Conservation (phyloP, 2,888 invertebrate genomes). For the Coleophora deauratella region DNA sequence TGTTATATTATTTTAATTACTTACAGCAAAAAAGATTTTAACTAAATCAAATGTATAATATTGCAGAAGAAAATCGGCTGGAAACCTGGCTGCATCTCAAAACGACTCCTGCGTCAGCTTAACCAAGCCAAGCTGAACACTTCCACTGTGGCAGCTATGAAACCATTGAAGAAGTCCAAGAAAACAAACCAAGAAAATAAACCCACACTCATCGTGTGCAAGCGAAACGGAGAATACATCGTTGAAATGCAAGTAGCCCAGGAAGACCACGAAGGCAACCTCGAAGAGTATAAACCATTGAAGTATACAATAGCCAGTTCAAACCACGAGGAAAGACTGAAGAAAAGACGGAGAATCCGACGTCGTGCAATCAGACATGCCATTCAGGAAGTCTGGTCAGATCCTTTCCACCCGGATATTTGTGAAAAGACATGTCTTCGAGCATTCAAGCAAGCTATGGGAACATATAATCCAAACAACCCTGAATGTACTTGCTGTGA, state of each 20-base stretch:
- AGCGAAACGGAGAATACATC: constrained; percentile 44
- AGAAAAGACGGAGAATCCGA: constrained; percentile 26
- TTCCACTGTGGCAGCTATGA: constrained; percentile 19
- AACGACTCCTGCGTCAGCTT: constrained; percentile 39
- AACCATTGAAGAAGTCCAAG: constrained; percentile 32
- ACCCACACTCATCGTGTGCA: constrained; percentile 45
- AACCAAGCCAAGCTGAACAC: constrained; percentile 36
- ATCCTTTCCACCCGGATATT: constrained; percentile 38
- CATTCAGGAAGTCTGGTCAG: constrained; percentile 31
- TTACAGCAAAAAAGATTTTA: no score
- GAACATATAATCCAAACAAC: constrained; percentile 27
- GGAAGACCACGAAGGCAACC: constrained; percentile 20
- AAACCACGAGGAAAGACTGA: constrained; percentile 35
- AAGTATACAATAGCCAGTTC: constrained; percentile 43
- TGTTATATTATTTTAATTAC: background rate
- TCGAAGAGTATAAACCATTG: constrained; percentile 33
- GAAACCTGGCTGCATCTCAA: constrained; percentile 59
- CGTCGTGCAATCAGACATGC: constrained; percentile 30
- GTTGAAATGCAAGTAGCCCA: constrained; percentile 44
- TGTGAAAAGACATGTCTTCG: constrained; percentile 42
- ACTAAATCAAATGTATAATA: no score
- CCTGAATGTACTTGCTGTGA: constrained; percentile 22
- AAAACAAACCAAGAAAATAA: constrained; percentile 34
- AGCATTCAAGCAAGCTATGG: constrained; percentile 40
- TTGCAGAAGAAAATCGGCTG: constrained; percentile 34